A percentile compares a stretch with the other conserved stretches of the same genome.
Evolutionary conservation across 2,113 vertebrate species (phyloP).

Genomic region (Perca flavescens): DNA sequence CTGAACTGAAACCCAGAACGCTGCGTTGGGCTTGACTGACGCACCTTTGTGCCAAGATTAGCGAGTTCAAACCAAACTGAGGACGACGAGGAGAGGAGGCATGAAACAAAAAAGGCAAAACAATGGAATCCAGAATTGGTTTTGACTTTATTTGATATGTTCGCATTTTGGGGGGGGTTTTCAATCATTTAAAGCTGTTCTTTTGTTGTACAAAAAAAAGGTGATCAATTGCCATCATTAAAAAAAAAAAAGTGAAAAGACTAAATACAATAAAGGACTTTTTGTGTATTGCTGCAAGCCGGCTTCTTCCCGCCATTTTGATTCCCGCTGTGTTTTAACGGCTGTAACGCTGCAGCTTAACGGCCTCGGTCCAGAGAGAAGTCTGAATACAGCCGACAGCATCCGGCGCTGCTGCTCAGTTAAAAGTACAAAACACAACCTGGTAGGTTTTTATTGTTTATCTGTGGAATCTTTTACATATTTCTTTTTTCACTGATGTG

Average conservation of each 20-base stretch:
- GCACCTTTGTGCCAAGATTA: constrained; percentile 87
- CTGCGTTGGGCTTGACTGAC: constrained; percentile 70
- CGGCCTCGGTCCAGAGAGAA: not conserved
- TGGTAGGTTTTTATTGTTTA: not conserved
- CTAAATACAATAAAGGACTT: constrained; percentile 90
- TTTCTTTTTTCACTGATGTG: not conserved
- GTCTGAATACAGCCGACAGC: not conserved
- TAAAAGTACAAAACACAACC: not conserved
- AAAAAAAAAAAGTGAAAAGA: constrained; percentile 79
- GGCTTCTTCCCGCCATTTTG: constrained; percentile 48
- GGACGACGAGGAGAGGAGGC: constrained; percentile 24
- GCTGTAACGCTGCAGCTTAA: not conserved
- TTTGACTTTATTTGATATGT: constrained; percentile 81
- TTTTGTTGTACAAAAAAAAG: constrained; percentile 92
- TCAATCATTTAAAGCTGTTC: constrained; percentile 90
- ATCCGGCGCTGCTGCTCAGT: not conserved
- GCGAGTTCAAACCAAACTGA: constrained; percentile 61
- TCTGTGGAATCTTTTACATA: not conserved
- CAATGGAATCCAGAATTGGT: constrained; percentile 51
- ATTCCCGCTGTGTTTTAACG: not conserved
- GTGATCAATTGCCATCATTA: constrained; percentile 91
- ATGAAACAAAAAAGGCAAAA: constrained; percentile 35
- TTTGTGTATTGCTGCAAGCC: constrained; percentile 93
- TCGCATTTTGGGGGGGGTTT: constrained; percentile 72
- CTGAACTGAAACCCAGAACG: constrained; percentile 63